phyloP scores from a whole-genome alignment of 2,888 invertebrate species.

The Drosophila yooni region DNA sequence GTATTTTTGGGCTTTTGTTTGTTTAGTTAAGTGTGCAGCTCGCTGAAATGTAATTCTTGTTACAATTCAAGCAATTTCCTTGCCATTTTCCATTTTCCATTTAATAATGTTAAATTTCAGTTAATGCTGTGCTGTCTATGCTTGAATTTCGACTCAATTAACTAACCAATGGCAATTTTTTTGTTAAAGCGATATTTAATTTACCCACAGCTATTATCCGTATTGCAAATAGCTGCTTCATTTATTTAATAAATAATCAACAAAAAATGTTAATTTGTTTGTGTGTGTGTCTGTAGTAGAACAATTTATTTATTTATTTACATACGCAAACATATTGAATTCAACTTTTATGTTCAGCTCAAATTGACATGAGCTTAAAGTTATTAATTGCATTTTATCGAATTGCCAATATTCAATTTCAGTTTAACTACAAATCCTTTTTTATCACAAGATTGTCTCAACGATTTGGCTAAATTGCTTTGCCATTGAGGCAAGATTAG shows the following conservation, averaged over 20 bases:
- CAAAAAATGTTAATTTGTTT: background rate
- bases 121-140: background rate
- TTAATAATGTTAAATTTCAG: conserved; percentile 1
- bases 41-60: conserved; percentile 17
- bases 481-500: background rate
- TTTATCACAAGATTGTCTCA: background rate
- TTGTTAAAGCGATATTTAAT: conserved; percentile 3
- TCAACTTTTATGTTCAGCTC: background rate
- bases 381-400: background rate
- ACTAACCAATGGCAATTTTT: conserved; percentile 2
- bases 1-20: conserved; percentile 13
- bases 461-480: background rate
- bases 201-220: background rate
- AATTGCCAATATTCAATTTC: background rate
- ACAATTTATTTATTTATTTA: background rate
- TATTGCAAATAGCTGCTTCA: background rate
- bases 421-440: background rate
- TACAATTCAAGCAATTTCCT: conserved; percentile 8
- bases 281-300: too few species aligned
- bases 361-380: background rate
- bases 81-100: conserved; percentile 1
- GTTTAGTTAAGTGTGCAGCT: background rate
- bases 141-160: conserved; percentile 9
- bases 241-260: background rate
- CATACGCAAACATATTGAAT: conserved; percentile 2